Conservation (phyloP, 1,140 invertebrate species). For the Brachionus paranguensis region DNA sequence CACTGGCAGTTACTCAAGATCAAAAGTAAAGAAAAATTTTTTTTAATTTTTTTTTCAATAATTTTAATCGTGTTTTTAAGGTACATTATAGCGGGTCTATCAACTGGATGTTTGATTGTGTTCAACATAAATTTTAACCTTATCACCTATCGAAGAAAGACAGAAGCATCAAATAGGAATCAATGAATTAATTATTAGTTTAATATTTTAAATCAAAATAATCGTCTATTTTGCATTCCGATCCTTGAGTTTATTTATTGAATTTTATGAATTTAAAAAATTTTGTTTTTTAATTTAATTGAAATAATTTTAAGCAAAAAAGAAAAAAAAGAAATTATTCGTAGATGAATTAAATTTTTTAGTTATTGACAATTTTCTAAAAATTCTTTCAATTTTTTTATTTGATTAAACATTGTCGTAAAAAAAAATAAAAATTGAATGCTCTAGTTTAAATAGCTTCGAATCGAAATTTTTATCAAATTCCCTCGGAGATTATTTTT, state of each 20-base stretch:
- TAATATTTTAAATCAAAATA: neutral
- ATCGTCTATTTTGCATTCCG: neutral
- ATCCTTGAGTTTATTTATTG: neutral
- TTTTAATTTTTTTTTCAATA: neutral
- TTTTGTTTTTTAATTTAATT: neutral
- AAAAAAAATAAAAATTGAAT: neutral
- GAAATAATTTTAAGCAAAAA: neutral
- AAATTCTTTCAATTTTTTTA: neutral
- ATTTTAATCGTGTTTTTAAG: conserved; percentile 60
- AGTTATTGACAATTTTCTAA: neutral
- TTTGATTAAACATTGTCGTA: neutral
- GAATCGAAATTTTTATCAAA: neutral
- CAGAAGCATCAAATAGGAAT: conserved; percentile 48
- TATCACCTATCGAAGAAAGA: neutral
- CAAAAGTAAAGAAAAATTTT: conserved; percentile 60
- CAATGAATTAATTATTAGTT: neutral
- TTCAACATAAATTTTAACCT: conserved; percentile 97
- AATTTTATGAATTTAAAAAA: neutral
- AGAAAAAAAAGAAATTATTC: neutral
- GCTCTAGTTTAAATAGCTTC: neutral
- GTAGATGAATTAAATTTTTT: neutral
- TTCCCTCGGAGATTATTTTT: neutral
- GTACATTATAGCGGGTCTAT: conserved; percentile 87
- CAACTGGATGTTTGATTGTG: conserved; percentile 92
- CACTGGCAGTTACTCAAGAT: conserved; percentile 87